Conservation (phyloP, 2,888 invertebrate genomes). For the Ptilodon capucinus region DNA sequence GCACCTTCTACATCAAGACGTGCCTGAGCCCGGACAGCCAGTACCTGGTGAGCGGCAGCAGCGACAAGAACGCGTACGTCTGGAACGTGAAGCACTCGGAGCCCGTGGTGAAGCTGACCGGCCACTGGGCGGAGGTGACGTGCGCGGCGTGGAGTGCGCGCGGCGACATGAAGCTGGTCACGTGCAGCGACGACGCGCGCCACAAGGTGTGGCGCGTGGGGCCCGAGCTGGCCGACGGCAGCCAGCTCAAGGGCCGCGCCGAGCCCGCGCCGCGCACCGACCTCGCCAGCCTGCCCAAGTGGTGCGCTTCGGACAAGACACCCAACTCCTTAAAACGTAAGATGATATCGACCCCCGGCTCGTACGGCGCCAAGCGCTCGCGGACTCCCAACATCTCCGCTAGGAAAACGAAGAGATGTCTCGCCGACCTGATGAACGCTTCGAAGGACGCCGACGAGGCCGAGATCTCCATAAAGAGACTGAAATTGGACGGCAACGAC, state of each 20-base stretch:
- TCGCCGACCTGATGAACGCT: constrained; percentile 65
- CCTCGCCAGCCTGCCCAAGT: constrained; percentile 38
- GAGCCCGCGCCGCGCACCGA: constrained; percentile 45
- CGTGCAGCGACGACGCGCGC: constrained; percentile 92
- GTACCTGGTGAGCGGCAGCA: constrained; percentile 94
- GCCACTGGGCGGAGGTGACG: constrained; percentile 93
- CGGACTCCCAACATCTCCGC: constrained; percentile 21
- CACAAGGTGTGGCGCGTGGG: constrained; percentile 90
- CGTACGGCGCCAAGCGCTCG: constrained; percentile 38
- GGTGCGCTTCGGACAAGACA: constrained; percentile 69
- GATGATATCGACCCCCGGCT: constrained; percentile 36
- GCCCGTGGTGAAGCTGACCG: constrained; percentile 87
- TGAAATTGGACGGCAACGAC: constrained; percentile 41
- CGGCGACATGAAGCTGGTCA: constrained; percentile 85
- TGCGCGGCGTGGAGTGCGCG: constrained; percentile 90
- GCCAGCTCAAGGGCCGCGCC: constrained; percentile 63
- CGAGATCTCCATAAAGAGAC: constrained; percentile 44
- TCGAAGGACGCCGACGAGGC: constrained; percentile 45
- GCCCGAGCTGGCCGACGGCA: constrained; percentile 61
- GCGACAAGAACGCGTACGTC: constrained; percentile 92
- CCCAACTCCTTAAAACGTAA: constrained; percentile 75
- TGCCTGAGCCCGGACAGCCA: constrained; percentile 90
- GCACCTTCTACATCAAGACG: constrained; percentile 93
- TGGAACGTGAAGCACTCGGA: constrained; percentile 87
- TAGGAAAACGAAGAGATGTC: constrained; percentile 64